Evolutionary conservation across 2,888 invertebrate genomes (phyloP), one percentile per base, ranked within the genome.

Genomic region (Lepidonotus clava): DNA sequence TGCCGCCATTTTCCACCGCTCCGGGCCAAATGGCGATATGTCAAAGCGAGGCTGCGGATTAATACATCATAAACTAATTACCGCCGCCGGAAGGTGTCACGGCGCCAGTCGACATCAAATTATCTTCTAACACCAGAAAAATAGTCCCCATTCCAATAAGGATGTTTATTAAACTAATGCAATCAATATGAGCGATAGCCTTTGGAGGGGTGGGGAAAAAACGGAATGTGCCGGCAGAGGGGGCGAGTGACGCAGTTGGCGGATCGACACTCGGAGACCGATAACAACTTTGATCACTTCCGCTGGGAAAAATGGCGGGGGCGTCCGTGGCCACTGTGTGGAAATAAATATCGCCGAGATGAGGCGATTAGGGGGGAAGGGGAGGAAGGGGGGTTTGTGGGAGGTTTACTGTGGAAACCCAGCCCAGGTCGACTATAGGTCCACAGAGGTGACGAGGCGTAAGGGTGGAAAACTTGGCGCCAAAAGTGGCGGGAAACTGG

Each of bases 61-160:
- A 80, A 80, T 80, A 80, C 80, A 80, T 80, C 80, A 80, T 80
- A 80, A 80, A 80, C 80, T 80, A 80, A 80, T 80, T 80, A 80
- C 80, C 80, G 46, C 46, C 80, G 80, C 80, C 80, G 80, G 80
- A 80, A 80, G 80, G 80, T 80, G 80, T 80, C 80, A 51, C 80
- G 41, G 80, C 80, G 80, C 80, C 51, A 80, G 80, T 80, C 80
- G 51, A 80, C 80, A 80, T 80, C 80, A 80, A 80, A 80, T 80
- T 80, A 80, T 80, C 80, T 80, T 80, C 80, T 46, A 46, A 71
- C 71, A 38, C 80, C 28, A 24, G 46, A 80, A 80, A 46, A 80
- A 80, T 41, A 46, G 80, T 36, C 41, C 24, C 80, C n/a, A 24
- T 40, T 11, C 32, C 80, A 80, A 80, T 80, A 28, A 80, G 41